Evolutionary conservation across 2,888 invertebrate species (phyloP).

Genomic region (Parnassius mnemosyne): DNA sequence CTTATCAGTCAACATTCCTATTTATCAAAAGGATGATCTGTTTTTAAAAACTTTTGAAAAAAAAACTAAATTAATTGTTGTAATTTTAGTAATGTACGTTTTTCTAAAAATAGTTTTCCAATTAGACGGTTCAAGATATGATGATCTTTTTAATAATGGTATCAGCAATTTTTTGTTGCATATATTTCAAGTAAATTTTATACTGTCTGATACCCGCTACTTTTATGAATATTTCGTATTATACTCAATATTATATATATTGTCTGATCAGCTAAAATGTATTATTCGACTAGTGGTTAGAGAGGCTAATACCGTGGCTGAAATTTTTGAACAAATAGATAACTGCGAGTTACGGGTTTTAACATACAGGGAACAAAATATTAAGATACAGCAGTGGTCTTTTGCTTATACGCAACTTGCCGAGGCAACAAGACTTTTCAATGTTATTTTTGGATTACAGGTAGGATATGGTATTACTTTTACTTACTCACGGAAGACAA

Average conservation of each 20-base stretch:
- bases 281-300: slow-evolving; percentile 3
- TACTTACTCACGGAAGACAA: too few relatives aligned
- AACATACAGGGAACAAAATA: neutral
- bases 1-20: neutral
- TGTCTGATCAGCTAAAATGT: slow-evolving; percentile 16
- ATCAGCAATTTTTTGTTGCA: neutral
- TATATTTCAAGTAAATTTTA: neutral
- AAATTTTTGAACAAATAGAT: neutral
- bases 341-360: neutral
- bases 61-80: neutral
- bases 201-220: slow-evolving; percentile 1
- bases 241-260: neutral
- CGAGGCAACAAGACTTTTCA: slow-evolving; percentile 11
- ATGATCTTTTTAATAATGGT: neutral
- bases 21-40: slow-evolving; percentile 1
- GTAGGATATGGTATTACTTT: neutral
- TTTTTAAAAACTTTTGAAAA: slow-evolving; percentile 7
- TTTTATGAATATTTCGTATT: slow-evolving; percentile 13
- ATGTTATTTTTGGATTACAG: slow-evolving; percentile 20
- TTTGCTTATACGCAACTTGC: slow-evolving; percentile 13
- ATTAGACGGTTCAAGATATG: neutral
- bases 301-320: neutral
- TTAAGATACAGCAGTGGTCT: slow-evolving; percentile 14
- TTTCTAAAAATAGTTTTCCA: neutral
- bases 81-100: neutral